phyloP scores from a whole-genome alignment of 2,888 invertebrate genomes.

The Andricus curvator region DNA sequence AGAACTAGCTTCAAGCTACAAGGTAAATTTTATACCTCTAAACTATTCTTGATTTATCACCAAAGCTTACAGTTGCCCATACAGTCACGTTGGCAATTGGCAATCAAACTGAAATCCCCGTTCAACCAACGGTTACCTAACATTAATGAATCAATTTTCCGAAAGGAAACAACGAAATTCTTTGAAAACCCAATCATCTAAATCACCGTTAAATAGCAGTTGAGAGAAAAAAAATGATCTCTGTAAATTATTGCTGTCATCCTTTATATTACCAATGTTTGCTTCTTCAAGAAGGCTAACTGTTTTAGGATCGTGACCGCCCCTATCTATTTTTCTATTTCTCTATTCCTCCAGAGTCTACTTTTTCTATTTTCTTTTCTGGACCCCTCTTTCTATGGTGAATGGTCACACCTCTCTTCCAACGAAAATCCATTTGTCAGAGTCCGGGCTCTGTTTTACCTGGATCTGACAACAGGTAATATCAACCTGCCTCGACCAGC shows the following conservation, averaged over 20 bases:
- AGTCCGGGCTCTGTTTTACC: constrained; percentile 53
- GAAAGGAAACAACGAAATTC: background rate
- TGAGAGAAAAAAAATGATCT: background rate
- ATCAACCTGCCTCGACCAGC: constrained; percentile 18
- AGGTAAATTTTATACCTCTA: too few species aligned
- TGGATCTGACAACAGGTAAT: constrained; percentile 53
- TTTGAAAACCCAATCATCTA: background rate
- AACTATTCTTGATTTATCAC: too few species aligned
- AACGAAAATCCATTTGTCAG: constrained; percentile 59
- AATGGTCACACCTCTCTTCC: constrained; percentile 31
- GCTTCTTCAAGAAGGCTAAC: background rate
- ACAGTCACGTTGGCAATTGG: too few species aligned
- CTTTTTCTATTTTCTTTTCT: background rate
- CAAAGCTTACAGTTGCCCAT: too few species aligned
- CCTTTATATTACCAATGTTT: background rate
- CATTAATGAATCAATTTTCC: background rate
- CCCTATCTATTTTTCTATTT: constrained; percentile 23
- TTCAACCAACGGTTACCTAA: background rate
- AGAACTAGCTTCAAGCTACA: too few species aligned
- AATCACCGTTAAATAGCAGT: background rate
- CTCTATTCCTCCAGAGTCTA: background rate
- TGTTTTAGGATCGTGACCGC: constrained; percentile 1
- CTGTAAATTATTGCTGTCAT: background rate
- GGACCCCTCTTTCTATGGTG: background rate
- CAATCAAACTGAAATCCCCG: too few species aligned